Base-by-base conservation (phyloP, 2,888 invertebrate species). In the Ditylenchus weischeri region DNA sequence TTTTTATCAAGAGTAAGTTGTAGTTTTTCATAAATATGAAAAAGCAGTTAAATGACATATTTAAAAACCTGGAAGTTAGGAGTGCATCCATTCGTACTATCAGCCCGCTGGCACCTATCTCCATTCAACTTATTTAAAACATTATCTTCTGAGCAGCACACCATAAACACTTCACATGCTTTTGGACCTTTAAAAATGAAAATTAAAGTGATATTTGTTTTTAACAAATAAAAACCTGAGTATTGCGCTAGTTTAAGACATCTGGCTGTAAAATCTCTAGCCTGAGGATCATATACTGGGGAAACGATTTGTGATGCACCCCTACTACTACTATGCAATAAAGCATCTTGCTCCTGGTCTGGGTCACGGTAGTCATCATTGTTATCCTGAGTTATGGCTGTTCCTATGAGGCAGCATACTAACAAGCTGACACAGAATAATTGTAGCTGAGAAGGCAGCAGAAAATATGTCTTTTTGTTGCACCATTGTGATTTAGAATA, bases 71-170 rank as follows among this genome's bases (percentile, higher is more conserved):
- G 59, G 15, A 59, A 59, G 21, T 68, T 43, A n/a, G 70, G 43
- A 13, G 23, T 69, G 57, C 71, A 69, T 38, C 69, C 70, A 23
- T 69, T 72, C 0, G 69, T 62, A 3, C 63, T 47, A 43, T 70
- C 70, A 6, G 61, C 47, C 2, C 10, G 21, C 35, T 70, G 70
- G 35, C 70, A 70, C n/a, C 57, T 61, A 50, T 70, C 70, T n/a
- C 70, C 70, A 35, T 70, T 70, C 15, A 70, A 51, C 64, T 66
- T 70, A 47, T 73, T 70, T 29, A 70, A 69, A 18, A 70, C 67
- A 21, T 70, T 69, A 15, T 70, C 72, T 36, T 58, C 69, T 15
- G 67, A 69, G 36, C 70, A 70, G 57, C 70, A 70, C 36, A 61
- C 35, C n/a, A 49, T 50, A 62, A 70, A 70, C 21, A 63, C 68